Conservation (phyloP, 1,140 invertebrate species). For the Dufourea novaeangliae region DNA sequence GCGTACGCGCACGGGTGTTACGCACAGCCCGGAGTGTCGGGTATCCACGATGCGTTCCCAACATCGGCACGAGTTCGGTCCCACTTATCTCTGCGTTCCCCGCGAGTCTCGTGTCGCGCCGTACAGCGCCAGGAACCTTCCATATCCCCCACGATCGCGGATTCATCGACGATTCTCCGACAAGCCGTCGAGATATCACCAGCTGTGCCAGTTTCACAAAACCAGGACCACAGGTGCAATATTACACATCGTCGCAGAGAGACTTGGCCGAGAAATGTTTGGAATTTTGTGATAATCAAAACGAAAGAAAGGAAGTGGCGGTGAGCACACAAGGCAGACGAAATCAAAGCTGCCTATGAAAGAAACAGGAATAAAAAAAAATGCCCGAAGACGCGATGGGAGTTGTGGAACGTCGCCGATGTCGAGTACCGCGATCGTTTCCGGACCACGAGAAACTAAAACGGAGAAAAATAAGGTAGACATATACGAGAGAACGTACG, state of each 20-base stretch:
- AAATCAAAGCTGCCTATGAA: conserved; percentile 13
- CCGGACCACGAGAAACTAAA: conserved; percentile 25
- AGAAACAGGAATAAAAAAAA: conserved; percentile 43
- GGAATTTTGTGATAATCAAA: conserved; percentile 24
- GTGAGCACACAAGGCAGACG: conserved; percentile 37
- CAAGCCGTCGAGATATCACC: too few relatives aligned
- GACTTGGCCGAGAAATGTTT: too few relatives aligned
- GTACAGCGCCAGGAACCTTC: too few relatives aligned
- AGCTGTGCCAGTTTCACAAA: too few relatives aligned
- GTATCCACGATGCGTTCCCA: conserved; percentile 34
- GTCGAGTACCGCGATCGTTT: conserved; percentile 45
- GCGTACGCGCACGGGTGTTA: conserved; percentile 69
- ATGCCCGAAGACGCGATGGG: conserved; percentile 58
- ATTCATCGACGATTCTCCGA: too few relatives aligned
- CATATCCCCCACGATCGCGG: too few relatives aligned
- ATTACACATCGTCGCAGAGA: too few relatives aligned
- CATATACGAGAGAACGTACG: conserved; percentile 61
- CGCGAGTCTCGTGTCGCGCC: background rate
- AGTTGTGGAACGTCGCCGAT: conserved; percentile 55
- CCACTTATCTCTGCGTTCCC: conserved; percentile 7
- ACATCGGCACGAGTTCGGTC: conserved; percentile 16
- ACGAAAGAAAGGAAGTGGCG: conserved; percentile 30
- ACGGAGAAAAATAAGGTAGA: conserved; percentile 59
- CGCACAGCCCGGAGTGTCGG: conserved; percentile 54
- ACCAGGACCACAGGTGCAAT: too few relatives aligned